A percentile compares a stretch with the other conserved stretches of the same genome.
Conservation (phyloP, 2,888 invertebrate genomes). For the Selenia dentaria region DNA sequence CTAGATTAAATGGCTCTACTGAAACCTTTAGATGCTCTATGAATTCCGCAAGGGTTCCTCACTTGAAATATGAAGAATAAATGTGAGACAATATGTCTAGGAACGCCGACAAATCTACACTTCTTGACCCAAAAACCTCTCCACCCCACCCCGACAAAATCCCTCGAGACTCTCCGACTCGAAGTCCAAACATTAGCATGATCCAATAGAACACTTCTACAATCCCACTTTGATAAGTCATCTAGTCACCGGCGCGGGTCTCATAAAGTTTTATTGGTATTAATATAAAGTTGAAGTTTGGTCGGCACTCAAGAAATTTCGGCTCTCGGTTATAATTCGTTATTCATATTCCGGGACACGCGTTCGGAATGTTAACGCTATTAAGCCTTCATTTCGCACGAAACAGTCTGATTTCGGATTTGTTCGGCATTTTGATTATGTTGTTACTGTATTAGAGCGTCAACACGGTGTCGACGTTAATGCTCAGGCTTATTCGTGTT, state of each 20-base stretch:
- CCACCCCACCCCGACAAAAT: conserved; percentile 1
- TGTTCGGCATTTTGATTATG: conserved; percentile 19
- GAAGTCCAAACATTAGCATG: neutral
- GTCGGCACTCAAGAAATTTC: conserved; percentile 30
- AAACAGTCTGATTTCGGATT: conserved; percentile 20
- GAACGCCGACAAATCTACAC: too few relatives aligned
- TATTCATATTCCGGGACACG: conserved; percentile 59
- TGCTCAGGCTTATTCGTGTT: neutral
- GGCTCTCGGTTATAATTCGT: conserved; percentile 45
- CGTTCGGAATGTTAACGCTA: conserved; percentile 49
- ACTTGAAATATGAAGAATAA: too few relatives aligned
- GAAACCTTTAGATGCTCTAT: too few relatives aligned
- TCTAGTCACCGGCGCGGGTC: conserved; percentile 24
- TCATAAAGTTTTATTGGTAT: conserved; percentile 42
- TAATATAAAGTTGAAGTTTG: conserved; percentile 47
- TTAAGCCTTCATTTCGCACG: conserved; percentile 34
- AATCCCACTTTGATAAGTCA: conserved; percentile 34
- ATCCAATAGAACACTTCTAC: neutral
- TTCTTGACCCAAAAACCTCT: neutral
- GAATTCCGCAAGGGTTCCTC: too few relatives aligned
- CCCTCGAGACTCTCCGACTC: conserved; percentile 1
- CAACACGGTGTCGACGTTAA: conserved; percentile 2
- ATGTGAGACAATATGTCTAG: too few relatives aligned
- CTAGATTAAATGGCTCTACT: too few relatives aligned
- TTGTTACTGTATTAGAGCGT: conserved; percentile 11